These are phyloP conservation scores for Craterocephalus amniculus DNA, from an alignment of 2,797 vertebrate species.

Conservation along the genomic window DNA sequence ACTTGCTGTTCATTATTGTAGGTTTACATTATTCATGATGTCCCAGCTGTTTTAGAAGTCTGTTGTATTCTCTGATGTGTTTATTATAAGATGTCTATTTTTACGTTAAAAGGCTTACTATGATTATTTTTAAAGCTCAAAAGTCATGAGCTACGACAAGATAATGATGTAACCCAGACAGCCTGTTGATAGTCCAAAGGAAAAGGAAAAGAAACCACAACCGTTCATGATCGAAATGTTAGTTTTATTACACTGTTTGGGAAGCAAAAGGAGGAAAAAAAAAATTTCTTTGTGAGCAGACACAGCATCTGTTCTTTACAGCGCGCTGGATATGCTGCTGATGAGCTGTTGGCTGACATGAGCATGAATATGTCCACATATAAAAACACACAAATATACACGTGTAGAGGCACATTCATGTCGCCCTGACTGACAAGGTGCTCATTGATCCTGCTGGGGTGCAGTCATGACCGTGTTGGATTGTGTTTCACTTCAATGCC, in stretches of 20 bases:
- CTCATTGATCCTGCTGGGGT: conserved; percentile 51
- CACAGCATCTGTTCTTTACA: conserved; percentile 72
- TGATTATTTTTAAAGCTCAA: neutral
- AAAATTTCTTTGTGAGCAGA: conserved; percentile 30
- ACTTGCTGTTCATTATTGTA: neutral
- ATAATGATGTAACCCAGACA: conserved; percentile 1
- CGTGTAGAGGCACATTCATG: conserved; percentile 33
- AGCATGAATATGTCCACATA: conserved; percentile 44
- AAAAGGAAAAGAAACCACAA: conserved; percentile 20
- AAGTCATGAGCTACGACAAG: neutral
- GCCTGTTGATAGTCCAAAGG: neutral
- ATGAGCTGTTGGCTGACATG: conserved; percentile 73
- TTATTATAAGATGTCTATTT: neutral
- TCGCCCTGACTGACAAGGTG: conserved; percentile 69
- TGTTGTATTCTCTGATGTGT: neutral
- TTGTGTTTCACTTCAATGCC: neutral
- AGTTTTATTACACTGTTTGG: conserved; percentile 40
- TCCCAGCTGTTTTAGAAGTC: neutral
- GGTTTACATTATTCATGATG: neutral
- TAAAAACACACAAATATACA: conserved; percentile 34
- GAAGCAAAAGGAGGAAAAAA: conserved; percentile 14
- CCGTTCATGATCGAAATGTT: conserved; percentile 35
- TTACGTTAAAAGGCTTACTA: neutral
- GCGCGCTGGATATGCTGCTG: conserved; percentile 61
- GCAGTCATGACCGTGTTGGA: neutral